These are phyloP conservation scores for Xyliphius kryptos DNA, from an alignment of 2,113 vertebrate genomes.

Conservation along the genomic window DNA sequence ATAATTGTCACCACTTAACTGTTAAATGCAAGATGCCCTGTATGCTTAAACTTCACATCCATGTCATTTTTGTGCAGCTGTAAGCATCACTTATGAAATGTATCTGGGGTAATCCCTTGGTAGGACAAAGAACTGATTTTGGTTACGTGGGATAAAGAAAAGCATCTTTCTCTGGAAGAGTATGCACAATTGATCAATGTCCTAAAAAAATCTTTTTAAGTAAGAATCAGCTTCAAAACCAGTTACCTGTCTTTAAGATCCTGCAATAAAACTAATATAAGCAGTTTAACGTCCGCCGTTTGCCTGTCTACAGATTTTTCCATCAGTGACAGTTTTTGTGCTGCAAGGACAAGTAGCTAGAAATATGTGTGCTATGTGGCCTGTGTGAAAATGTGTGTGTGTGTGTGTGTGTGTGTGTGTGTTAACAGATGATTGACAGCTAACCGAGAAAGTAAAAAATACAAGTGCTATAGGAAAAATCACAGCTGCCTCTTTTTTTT, in stretches of 20 bases:
- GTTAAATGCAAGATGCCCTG: conserved; percentile 14
- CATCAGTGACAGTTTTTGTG: conserved; percentile 22
- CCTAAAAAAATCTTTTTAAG: too few relatives aligned
- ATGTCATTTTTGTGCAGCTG: not conserved
- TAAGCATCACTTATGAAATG: not conserved
- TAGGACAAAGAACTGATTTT: not conserved
- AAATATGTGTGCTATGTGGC: not conserved
- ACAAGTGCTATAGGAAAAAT: too few relatives aligned
- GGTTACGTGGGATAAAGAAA: not conserved
- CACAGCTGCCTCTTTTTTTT: too few relatives aligned
- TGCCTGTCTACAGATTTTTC: too few relatives aligned
- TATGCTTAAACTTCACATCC: not conserved
- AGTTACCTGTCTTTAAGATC: too few relatives aligned
- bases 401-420: too few relatives aligned
- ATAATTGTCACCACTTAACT: not conserved
- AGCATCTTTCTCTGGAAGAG: not conserved
- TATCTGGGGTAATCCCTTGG: not conserved
- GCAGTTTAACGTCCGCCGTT: too few relatives aligned
- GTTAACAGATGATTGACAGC: too few relatives aligned
- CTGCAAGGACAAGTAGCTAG: not conserved
- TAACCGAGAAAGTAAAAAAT: too few relatives aligned
- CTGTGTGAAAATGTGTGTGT: not conserved
- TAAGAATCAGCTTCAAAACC: too few relatives aligned
- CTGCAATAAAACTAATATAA: too few relatives aligned
- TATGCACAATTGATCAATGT: too few relatives aligned